Evolutionary conservation across 1,140 invertebrate genomes (phyloP).

Genomic region (Aphelenchoides besseyi): DNA sequence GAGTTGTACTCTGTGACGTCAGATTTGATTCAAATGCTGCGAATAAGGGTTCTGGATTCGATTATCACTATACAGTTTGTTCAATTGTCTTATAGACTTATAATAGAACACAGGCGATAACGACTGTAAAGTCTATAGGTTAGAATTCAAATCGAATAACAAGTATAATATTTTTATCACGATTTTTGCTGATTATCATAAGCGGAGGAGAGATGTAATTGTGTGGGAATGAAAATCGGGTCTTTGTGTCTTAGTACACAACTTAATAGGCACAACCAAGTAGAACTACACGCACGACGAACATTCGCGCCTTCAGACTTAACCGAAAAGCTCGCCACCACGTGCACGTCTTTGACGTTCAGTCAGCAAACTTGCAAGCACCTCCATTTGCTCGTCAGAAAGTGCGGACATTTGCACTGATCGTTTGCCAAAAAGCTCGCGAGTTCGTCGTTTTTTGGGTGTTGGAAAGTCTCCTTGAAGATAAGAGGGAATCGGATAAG

Average conservation of each 20-base stretch:
- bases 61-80: too few species aligned
- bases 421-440: conserved; percentile 18
- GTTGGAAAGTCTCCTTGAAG: not conserved
- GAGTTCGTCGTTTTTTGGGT: not conserved
- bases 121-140: not conserved
- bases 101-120: too few species aligned
- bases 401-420: not conserved
- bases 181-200: not conserved
- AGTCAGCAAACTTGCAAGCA: conserved; percentile 3
- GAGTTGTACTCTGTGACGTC: too few species aligned
- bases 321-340: conserved; percentile 17
- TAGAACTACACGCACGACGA: not conserved
- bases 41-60: too few species aligned
- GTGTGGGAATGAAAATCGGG: too few species aligned
- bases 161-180: not conserved
- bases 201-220: not conserved
- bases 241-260: too few species aligned
- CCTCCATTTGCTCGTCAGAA: not conserved
- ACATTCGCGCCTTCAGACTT: not conserved
- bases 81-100: too few species aligned
- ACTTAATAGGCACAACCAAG: not conserved
- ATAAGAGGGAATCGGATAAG: conserved; percentile 8
- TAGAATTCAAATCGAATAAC: not conserved
- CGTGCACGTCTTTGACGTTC: conserved; percentile 13
- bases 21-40: too few species aligned